Evolutionary conservation across 2,888 invertebrate genomes (phyloP), one percentile per base, ranked within the genome.

Genomic region (Villa cingulata): DNA sequence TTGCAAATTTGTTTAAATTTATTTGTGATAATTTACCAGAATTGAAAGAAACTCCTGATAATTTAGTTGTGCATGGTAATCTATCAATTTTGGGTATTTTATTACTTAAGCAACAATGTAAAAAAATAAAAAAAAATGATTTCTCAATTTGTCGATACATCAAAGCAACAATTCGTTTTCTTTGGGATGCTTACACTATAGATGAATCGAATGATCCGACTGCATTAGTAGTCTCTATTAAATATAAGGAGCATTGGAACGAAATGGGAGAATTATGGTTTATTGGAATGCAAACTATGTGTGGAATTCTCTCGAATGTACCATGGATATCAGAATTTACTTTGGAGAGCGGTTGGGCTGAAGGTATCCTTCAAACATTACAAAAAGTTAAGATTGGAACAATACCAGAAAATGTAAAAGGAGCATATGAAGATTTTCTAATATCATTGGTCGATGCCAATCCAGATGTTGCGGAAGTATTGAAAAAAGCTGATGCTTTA

Each of bases 261-360:
- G 90, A 91, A 64, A 75, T 92, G 50, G 85, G 83, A 63, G 92
- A 92, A 61, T 70, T 92, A 15, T 92, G 92, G 92, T 92, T 90
- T 67, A 72, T 92, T 51, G 91, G 91, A 19, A 89, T 92, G 88
- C 91, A 91, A 65, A 90, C 91, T 2, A 83, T 92, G 75, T 81
- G 87, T 59, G 80, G 82, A 32, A 81, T 90, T 1, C 68, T 91
- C 37, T 79, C 86, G 17, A 76, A 81, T 51, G 78, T 90, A 51
- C 87, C 89, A 4, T 90, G 90, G 90, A 80, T 90, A 52, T 86
- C 87, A 0, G 88, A 90, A 59, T 90, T 90, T 68, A 84, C 88
- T 5, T 81, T 91, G 51, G 91, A 91, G 59, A 89, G 89, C 63
- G 91, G 91, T n/a, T 92, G 91, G 89, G 85, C 87, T 4, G 83